Conservation (phyloP, 2,888 invertebrate species). For the Drosophila fulvimacula region DNA sequence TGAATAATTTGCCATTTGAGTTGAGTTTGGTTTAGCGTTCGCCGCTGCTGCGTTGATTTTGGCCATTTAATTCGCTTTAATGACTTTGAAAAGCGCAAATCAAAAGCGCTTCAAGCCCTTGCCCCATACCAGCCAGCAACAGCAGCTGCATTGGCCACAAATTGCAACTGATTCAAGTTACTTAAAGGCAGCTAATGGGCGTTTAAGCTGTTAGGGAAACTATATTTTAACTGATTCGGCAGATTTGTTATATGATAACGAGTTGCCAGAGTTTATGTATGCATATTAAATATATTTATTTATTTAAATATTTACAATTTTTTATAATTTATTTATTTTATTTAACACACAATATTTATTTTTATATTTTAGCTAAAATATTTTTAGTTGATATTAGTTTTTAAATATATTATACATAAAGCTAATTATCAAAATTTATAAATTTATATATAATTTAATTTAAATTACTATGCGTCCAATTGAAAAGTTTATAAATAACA, state of each 20-base stretch:
- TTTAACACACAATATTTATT: too few species aligned
- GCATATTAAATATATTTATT: too few species aligned
- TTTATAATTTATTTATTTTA: too few species aligned
- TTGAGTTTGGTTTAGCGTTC: conserved; percentile 41
- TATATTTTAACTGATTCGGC: not conserved
- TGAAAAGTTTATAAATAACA: too few species aligned
- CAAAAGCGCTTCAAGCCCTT: conserved; percentile 61
- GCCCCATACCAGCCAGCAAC: conserved; percentile 2
- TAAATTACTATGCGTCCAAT: too few species aligned
- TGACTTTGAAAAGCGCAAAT: conserved; percentile 72
- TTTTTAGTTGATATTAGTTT: too few species aligned
- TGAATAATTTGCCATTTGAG: conserved; percentile 78
- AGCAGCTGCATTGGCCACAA: conserved; percentile 21
- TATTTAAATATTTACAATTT: too few species aligned
- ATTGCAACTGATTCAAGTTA: conserved; percentile 27
- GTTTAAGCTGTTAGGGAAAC: conserved; percentile 8
- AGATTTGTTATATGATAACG: not conserved
- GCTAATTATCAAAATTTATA: not conserved
- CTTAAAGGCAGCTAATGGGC: conserved; percentile 14
- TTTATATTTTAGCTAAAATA: too few species aligned
- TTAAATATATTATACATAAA: not conserved
- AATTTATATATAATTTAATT: too few species aligned
- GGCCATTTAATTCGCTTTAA: conserved; percentile 65
- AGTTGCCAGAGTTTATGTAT: too few species aligned
- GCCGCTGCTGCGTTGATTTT: conserved; percentile 47